Evolutionary conservation across 1,140 invertebrate genomes (phyloP).

Genomic region (Chlorops oryzae): DNA sequence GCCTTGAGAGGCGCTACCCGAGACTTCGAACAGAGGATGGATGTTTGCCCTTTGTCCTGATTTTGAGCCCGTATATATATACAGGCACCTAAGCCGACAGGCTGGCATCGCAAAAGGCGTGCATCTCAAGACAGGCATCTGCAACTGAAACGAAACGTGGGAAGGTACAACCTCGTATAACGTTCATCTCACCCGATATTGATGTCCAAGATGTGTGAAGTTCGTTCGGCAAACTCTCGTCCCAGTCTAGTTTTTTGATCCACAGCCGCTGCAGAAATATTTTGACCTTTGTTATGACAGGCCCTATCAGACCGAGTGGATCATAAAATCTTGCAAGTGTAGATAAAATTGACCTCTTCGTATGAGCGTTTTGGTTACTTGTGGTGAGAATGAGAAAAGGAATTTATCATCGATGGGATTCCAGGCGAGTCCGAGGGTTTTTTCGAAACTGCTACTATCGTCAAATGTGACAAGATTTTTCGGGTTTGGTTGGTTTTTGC

Average conservation of each 20-base stretch:
- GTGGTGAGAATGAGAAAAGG: not conserved
- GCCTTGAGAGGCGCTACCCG: slow-evolving; percentile 31
- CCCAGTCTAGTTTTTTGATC: not conserved
- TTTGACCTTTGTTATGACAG: slow-evolving; percentile 5
- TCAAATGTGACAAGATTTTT: slow-evolving; percentile 12
- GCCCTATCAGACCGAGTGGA: not conserved
- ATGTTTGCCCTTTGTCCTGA: slow-evolving; percentile 9
- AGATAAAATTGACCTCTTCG: slow-evolving; percentile 1
- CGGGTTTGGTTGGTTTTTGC: too few species aligned
- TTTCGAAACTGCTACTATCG: slow-evolving; percentile 9
- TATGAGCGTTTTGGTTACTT: not conserved
- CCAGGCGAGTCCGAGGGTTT: slow-evolving; percentile 6
- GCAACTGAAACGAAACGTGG: slow-evolving; percentile 7
- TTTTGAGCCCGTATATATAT: slow-evolving; percentile 25
- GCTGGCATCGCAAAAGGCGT: slow-evolving; percentile 46
- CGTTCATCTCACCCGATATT: too few species aligned
- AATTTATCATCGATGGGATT: slow-evolving; percentile 10
- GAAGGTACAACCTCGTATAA: not conserved
- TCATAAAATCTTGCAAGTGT: slow-evolving; percentile 5
- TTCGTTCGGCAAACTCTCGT: not conserved
- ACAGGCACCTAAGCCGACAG: slow-evolving; percentile 38
- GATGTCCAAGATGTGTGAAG: too few species aligned
- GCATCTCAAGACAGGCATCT: slow-evolving; percentile 5
- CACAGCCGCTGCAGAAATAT: slow-evolving; percentile 4
- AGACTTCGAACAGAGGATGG: slow-evolving; percentile 34